Conservation (phyloP, 2,113 vertebrate genomes). For the Tauraco erythrolophus region DNA sequence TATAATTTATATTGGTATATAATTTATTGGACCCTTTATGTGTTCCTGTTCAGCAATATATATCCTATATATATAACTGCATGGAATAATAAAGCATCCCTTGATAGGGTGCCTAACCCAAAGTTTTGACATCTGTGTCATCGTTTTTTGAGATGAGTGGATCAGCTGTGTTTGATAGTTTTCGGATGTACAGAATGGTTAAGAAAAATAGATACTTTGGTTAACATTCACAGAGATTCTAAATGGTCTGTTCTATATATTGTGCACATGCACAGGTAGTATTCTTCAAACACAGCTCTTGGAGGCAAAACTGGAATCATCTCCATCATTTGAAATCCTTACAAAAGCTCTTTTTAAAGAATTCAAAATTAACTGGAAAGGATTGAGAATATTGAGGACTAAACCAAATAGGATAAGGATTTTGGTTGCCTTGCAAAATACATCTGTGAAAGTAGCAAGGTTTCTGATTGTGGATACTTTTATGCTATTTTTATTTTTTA, state of each 20-base stretch:
- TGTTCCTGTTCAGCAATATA: neutral
- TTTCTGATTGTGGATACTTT: neutral
- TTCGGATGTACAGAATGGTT: neutral
- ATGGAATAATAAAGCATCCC: neutral
- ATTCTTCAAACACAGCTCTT: neutral
- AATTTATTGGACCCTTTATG: neutral
- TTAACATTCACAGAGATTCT: neutral
- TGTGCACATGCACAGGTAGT: neutral
- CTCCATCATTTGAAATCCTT: neutral
- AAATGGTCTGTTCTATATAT: neutral
- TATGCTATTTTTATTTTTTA: neutral
- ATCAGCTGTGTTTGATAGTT: neutral
- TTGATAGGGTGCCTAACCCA: neutral
- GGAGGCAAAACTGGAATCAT: neutral
- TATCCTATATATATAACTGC: neutral
- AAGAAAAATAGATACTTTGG: neutral
- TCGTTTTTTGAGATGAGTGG: neutral
- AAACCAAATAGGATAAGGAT: neutral
- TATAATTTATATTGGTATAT: too few relatives aligned
- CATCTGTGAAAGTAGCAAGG: neutral
- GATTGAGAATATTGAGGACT: neutral
- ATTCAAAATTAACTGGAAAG: neutral
- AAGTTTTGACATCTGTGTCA: neutral
- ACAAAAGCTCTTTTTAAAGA: neutral
- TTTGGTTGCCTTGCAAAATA: neutral